Conservation (phyloP, 2,113 vertebrate species). For the Fukomys damarensis region DNA sequence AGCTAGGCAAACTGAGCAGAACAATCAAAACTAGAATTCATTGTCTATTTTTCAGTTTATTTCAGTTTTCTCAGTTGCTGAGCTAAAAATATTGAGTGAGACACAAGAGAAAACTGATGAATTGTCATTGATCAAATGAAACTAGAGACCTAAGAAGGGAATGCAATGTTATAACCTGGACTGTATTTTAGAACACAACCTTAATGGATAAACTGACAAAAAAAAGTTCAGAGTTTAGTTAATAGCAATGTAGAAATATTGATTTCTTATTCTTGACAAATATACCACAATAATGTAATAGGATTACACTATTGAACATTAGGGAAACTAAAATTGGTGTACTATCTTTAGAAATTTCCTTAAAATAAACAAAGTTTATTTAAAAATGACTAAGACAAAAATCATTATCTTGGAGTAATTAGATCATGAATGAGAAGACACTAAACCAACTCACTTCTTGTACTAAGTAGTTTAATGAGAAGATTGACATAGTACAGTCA, state of each 20-base stretch:
- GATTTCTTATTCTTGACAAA: conserved; percentile 11
- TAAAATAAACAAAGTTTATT: background rate
- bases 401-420: background rate
- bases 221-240: background rate
- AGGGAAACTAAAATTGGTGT: background rate
- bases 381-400: background rate
- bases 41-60: background rate
- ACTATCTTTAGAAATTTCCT: background rate
- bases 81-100: background rate
- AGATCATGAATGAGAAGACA: background rate
- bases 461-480: background rate
- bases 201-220: background rate
- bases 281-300: background rate
- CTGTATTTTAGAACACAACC: background rate
- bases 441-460: background rate
- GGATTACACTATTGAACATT: background rate
- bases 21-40: background rate
- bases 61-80: background rate
- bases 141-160: background rate
- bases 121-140: background rate
- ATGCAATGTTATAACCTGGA: background rate
- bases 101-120: conserved; percentile 20
- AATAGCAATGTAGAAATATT: background rate
- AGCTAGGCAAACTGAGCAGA: background rate
- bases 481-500: background rate